Conservation (phyloP, 1,140 invertebrate species). For the Drosophila pseudoananassae region DNA sequence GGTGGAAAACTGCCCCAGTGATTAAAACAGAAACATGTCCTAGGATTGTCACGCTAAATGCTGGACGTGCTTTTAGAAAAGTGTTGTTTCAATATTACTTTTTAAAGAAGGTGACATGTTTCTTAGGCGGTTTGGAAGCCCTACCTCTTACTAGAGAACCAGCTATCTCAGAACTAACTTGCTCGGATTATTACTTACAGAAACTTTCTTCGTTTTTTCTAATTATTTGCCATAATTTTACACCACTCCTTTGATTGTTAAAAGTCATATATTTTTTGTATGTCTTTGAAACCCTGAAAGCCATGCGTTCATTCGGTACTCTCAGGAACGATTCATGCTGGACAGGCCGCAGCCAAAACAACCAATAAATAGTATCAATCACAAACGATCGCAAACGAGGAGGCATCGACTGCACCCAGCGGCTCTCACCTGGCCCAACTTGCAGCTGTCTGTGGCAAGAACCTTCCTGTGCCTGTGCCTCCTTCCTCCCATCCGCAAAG, state of each 20-base stretch:
- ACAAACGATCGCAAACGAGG: slow-evolving; percentile 78
- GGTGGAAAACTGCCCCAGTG: neutral
- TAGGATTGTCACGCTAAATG: no score
- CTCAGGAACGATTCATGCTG: slow-evolving; percentile 25
- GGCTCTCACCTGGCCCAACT: slow-evolving; percentile 68
- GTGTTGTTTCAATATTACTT: no score
- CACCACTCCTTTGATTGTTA: neutral
- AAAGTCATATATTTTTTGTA: neutral
- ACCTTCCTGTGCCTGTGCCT: slow-evolving; percentile 13
- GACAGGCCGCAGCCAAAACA: slow-evolving; percentile 58
- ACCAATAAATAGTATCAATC: slow-evolving; percentile 80
- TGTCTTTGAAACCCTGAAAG: slow-evolving; percentile 14
- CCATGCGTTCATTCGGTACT: slow-evolving; percentile 22
- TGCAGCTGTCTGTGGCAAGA: slow-evolving; percentile 68
- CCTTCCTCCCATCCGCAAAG: neutral
- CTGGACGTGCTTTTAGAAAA: no score
- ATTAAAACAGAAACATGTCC: neutral
- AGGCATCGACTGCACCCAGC: slow-evolving; percentile 62
- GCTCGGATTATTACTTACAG: no score
- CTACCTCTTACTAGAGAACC: no score
- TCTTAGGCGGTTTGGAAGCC: no score
- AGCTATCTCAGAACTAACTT: no score
- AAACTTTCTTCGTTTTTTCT: no score
- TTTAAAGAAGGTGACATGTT: no score
- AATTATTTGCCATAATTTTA: no score